phyloP scores from a whole-genome alignment of 2,888 invertebrate species.

The Amblyjoppa fuscipennis region DNA sequence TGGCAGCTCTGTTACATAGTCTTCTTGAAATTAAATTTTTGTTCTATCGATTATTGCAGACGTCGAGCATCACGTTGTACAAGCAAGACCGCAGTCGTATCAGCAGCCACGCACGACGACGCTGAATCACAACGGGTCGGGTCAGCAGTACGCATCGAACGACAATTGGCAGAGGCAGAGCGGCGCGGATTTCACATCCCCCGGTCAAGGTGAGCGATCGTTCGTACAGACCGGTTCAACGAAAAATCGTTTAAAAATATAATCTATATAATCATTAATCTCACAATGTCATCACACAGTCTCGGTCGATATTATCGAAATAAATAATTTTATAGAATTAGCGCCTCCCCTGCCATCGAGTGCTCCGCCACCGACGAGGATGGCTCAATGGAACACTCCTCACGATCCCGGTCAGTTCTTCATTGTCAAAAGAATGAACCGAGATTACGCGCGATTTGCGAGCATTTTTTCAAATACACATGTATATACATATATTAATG shows the following conservation, averaged over 20 bases:
- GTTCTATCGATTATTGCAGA: constrained; percentile 72
- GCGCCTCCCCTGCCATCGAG: constrained; percentile 88
- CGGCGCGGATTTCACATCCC: constrained; percentile 77
- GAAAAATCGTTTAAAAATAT: background rate
- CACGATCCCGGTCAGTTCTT: constrained; percentile 82
- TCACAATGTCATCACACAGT: constrained; percentile 6
- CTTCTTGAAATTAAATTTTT: constrained; percentile 11
- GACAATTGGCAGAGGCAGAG: constrained; percentile 81
- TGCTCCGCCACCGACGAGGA: constrained; percentile 86
- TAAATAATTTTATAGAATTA: constrained; percentile 85
- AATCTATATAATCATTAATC: background rate
- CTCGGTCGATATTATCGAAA: constrained; percentile 65
- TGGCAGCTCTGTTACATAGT: too few species aligned
- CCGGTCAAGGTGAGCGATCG: constrained; percentile 78
- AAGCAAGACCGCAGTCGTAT: constrained; percentile 81
- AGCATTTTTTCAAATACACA: background rate
- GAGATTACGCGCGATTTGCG: constrained; percentile 18
- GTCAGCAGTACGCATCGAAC: constrained; percentile 79
- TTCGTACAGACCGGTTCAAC: background rate
- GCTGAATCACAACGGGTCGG: constrained; percentile 82
- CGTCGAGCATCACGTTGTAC: constrained; percentile 77
- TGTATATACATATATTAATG: background rate
- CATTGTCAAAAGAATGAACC: constrained; percentile 67
- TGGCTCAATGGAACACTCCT: constrained; percentile 80
- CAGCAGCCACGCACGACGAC: constrained; percentile 79